Evolutionary conservation across 1,140 invertebrate genomes (phyloP).

Genomic region (Drosophila bocki): DNA sequence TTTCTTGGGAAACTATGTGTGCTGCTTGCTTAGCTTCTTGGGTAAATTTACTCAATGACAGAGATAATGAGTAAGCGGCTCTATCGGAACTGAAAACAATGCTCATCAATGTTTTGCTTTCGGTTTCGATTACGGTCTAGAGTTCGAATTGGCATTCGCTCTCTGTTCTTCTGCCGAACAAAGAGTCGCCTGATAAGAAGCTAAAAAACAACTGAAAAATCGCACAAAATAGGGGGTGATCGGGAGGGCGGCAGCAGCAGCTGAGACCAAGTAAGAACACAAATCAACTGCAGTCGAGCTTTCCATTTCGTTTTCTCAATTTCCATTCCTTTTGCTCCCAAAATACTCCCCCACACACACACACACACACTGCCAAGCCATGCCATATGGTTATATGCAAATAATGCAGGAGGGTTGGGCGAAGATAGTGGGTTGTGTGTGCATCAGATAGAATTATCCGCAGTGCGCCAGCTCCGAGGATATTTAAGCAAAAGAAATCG

Average conservation of each 20-base stretch:
- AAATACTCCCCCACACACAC: slow-evolving; percentile 15
- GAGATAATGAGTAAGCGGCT: slow-evolving; percentile 40
- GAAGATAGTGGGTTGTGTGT: slow-evolving; percentile 1
- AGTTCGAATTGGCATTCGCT: slow-evolving; percentile 15
- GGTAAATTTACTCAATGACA: slow-evolving; percentile 5
- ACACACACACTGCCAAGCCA: neutral
- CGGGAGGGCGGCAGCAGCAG: slow-evolving; percentile 15
- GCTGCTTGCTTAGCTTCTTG: slow-evolving; percentile 17
- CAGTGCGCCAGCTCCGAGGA: slow-evolving; percentile 50
- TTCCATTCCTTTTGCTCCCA: slow-evolving; percentile 54
- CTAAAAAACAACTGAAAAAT: slow-evolving; percentile 34
- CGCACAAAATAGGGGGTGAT: neutral
- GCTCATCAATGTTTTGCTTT: slow-evolving; percentile 41
- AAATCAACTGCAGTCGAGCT: slow-evolving; percentile 62
- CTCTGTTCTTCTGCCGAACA: slow-evolving; percentile 30
- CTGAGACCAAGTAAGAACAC: slow-evolving; percentile 56
- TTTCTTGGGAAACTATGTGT: neutral
- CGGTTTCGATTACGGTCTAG: slow-evolving; percentile 39
- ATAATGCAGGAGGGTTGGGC: slow-evolving; percentile 23
- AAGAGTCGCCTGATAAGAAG: slow-evolving; percentile 45
- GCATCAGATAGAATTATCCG: slow-evolving; percentile 60
- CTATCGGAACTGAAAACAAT: slow-evolving; percentile 40
- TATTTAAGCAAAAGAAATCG: slow-evolving; percentile 59
- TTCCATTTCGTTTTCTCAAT: slow-evolving; percentile 65
- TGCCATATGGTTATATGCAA: slow-evolving; percentile 51